These are phyloP conservation scores for Parnassius mnemosyne DNA, from an alignment of 2,888 invertebrate species.

Conservation along the genomic window DNA sequence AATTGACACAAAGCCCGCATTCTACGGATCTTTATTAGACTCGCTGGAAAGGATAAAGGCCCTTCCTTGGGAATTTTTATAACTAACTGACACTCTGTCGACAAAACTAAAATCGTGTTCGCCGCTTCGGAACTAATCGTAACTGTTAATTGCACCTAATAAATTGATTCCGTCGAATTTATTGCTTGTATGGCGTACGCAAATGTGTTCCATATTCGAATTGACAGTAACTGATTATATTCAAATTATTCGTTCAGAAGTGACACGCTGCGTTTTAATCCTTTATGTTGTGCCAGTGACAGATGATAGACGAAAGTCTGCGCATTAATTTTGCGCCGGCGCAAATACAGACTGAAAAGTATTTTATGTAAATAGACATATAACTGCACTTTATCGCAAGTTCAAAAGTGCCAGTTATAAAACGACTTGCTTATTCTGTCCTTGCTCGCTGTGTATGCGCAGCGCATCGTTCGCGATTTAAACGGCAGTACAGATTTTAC, in stretches of 20 bases:
- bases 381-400: conserved; percentile 13
- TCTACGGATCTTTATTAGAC: conserved; percentile 56
- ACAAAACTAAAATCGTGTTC: conserved; percentile 24
- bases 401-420: conserved; percentile 13
- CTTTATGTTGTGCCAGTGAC: neutral
- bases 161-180: conserved; percentile 17
- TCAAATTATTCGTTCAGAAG: conserved; percentile 1
- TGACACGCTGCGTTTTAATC: conserved; percentile 7
- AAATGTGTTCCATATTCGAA: conserved; percentile 20
- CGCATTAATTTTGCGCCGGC: neutral
- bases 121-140: conserved; percentile 10
- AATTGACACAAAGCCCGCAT: conserved; percentile 71
- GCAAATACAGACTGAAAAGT: conserved; percentile 4
- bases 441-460: conserved; percentile 1
- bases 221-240: conserved; percentile 3
- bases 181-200: conserved; percentile 2
- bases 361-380: conserved; percentile 5
- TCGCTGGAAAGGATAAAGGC: conserved; percentile 35
- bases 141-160: conserved; percentile 22
- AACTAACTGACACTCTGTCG: conserved; percentile 38
- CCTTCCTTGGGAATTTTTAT: conserved; percentile 44
- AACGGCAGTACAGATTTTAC: conserved; percentile 6
- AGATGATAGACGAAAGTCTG: neutral
- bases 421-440: conserved; percentile 6
- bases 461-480: conserved; percentile 7